phyloP scores from a whole-genome alignment of 2,113 vertebrate genomes.

The Xerus inauris region DNA sequence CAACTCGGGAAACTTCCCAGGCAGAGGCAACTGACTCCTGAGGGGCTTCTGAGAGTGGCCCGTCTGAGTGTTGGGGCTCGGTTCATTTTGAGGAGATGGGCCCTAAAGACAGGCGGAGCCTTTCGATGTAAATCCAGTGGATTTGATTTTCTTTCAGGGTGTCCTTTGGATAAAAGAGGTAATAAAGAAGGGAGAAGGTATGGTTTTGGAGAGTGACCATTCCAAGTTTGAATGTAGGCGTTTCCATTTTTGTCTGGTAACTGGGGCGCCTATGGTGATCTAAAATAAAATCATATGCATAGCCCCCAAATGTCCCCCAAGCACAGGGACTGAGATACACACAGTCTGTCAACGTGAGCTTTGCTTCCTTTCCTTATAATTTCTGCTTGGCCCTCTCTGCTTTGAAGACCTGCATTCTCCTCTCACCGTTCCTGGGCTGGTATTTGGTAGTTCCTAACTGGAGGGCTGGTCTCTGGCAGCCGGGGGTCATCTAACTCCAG shows the following conservation, averaged over 20 bases:
- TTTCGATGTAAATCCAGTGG: not conserved
- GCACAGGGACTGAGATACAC: not conserved
- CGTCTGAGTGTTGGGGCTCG: not conserved
- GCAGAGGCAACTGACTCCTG: not conserved
- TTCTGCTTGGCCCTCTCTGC: not conserved
- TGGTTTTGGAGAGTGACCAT: not conserved
- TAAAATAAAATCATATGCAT: not conserved
- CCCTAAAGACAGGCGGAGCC: not conserved
- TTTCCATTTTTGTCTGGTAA: not conserved
- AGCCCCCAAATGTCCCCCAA: no score
- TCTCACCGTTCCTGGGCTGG: not conserved
- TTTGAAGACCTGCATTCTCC: not conserved
- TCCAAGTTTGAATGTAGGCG: not conserved
- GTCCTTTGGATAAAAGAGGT: not conserved
- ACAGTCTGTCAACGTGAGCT: not conserved
- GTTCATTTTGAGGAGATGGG: not conserved
- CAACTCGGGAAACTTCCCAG: not conserved
- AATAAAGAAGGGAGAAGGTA: not conserved
- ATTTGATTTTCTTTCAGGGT: not conserved
- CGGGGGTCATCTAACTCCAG: no score
- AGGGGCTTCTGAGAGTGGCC: not conserved
- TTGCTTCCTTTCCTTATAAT: not conserved
- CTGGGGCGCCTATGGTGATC: not conserved
- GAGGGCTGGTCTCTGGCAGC: not conserved
- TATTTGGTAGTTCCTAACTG: not conserved